Base-by-base conservation (phyloP, 1,140 invertebrate species). In the Spodoptera frugiperda region DNA sequence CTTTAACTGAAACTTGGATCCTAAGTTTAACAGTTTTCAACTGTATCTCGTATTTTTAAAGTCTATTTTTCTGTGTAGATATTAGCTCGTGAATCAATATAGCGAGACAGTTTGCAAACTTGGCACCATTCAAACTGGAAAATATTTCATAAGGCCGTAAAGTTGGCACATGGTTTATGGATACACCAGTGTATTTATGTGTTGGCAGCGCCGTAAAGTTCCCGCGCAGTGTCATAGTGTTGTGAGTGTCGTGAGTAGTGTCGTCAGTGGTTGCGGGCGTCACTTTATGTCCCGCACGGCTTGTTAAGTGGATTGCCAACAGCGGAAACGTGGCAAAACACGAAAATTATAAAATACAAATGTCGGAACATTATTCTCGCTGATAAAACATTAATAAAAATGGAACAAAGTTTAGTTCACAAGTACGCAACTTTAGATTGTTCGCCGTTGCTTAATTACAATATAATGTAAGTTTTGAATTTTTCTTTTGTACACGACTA, bases 81-180 rank as follows among this genome's bases (percentile, higher is more conserved):
- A 33, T 17, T 46, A n/a, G 46, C 4, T 1, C 21, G 30, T 44
- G 59, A 75, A 75, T 75, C 73, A 75, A 75, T 75, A 75, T 65
- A 46, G 8, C 59, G 3, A 70, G 25, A 19, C 48, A 46, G 71
- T 65, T 75, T 54, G 73, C 73, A 33, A 75, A 65, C 73, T 54
- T 21, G 21, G 71, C 71, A 51, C 57, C 63, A 54, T 75, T 75
- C 30, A 39, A 75, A 54, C 48, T 75, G 57, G 48, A 75, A 65
- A 75, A 75, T 75, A 75, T 75, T 75, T 75, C 59, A 75, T 75
- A 53, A 75, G 73, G 57, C 54, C 73, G 59, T 68, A 68, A 73
- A 61, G 44, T 73, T 73, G 63, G 63, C 46, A 67, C 44, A 48
- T 49, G 71, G 61, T 72, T 72, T 73, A 61, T 73, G 53, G 71